Evolutionary conservation across 2,797 vertebrate genomes (phyloP).

Genomic region (Tamandua tetradactyla): DNA sequence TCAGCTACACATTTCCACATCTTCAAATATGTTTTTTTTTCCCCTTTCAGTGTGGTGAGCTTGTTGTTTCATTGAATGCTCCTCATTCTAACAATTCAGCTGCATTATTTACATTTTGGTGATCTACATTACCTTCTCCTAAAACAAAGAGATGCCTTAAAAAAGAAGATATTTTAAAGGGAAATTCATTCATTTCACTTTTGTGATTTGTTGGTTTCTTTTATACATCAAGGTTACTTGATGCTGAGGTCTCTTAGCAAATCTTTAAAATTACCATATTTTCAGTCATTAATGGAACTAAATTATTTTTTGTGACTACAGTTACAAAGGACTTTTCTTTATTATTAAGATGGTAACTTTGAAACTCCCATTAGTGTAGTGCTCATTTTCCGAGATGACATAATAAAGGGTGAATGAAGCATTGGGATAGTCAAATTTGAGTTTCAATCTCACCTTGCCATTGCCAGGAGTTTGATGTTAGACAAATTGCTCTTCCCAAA

Average conservation of each 20-base stretch:
- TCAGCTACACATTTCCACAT: not conserved
- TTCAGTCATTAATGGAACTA: not conserved
- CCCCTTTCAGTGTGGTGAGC: not conserved
- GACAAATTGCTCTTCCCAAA: not conserved
- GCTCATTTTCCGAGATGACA: not conserved
- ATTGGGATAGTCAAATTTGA: not conserved
- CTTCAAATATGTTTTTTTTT: not conserved
- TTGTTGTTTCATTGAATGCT: not conserved
- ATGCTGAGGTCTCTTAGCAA: not conserved
- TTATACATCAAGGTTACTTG: not conserved
- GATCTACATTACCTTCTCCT: not conserved
- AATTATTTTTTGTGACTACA: not conserved
- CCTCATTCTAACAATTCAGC: not conserved
- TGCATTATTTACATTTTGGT: not conserved
- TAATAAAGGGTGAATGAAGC: not conserved
- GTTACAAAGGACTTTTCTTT: not conserved
- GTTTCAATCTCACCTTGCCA: not conserved
- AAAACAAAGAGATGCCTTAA: not conserved
- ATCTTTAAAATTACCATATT: not conserved
- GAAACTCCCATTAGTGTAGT: not conserved
- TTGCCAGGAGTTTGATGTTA: not conserved
- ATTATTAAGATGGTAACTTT: not conserved
- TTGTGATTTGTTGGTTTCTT: not conserved
- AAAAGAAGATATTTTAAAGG: not conserved
- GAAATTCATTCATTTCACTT: not conserved